These are phyloP conservation scores for Halocynthia aurantium DNA, from an alignment of 23 tunicate species.

Conservation along the genomic window DNA sequence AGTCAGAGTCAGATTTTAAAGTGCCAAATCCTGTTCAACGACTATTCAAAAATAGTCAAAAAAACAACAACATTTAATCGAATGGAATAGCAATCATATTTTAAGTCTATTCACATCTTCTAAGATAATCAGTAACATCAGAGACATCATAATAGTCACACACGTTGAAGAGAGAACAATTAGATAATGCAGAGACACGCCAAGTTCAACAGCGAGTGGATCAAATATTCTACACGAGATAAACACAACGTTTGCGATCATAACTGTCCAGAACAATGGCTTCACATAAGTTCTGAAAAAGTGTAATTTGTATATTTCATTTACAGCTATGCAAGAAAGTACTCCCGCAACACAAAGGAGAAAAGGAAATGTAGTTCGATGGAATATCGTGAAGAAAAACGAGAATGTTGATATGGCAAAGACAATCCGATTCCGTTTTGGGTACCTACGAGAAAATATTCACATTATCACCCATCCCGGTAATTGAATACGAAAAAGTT, in stretches of 20 bases:
- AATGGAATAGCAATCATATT: background rate
- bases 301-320: constrained; percentile 69
- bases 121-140: constrained; percentile 41
- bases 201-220: background rate
- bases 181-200: constrained; percentile 21
- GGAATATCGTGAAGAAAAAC: constrained; percentile 27
- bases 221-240: constrained; percentile 18
- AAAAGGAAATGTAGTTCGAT: constrained; percentile 46
- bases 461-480: background rate
- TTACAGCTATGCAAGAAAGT: constrained; percentile 45
- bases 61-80: too few species aligned
- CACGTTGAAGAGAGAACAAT: constrained; percentile 28
- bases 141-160: constrained; percentile 34
- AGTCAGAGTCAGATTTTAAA: too few species aligned
- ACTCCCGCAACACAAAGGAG: constrained; percentile 45
- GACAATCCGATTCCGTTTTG: constrained; percentile 12
- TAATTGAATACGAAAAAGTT: too few species aligned
- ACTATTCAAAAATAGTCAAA: too few species aligned
- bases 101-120: constrained; percentile 69
- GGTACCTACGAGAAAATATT: constrained; percentile 34
- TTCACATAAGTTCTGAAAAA: constrained; percentile 38
- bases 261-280: constrained; percentile 28
- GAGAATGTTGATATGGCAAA: constrained; percentile 15
- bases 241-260: constrained; percentile 26
- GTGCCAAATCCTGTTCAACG: too few species aligned